phyloP scores from a whole-genome alignment of 1,140 invertebrate genomes.

The Drosophila bocqueti region DNA sequence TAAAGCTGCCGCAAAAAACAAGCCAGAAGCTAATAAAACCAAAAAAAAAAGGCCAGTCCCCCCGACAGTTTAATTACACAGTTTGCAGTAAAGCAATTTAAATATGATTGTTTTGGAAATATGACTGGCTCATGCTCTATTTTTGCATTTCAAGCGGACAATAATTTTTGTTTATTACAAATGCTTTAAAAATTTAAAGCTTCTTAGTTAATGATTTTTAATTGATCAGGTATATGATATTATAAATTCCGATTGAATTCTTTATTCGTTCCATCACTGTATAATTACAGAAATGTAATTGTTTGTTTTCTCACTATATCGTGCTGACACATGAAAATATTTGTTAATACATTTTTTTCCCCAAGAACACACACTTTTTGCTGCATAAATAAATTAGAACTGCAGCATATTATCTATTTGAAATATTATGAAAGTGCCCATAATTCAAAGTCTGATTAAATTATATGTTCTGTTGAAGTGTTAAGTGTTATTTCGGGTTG shows the following conservation, averaged over 20 bases:
- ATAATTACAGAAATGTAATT: neutral
- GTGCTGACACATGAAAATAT: neutral
- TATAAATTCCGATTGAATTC: neutral
- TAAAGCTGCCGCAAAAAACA: conserved; percentile 29
- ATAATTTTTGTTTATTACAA: neutral
- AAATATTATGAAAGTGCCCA: neutral
- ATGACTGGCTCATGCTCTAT: neutral
- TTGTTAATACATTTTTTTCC: neutral
- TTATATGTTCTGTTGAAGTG: neutral
- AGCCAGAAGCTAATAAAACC: conserved; percentile 11
- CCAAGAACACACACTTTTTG: neutral
- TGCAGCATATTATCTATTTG: neutral
- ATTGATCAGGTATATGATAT: neutral
- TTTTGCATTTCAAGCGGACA: neutral
- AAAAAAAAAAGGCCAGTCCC: conserved; percentile 1
- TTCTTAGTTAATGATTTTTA: neutral
- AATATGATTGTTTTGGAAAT: neutral
- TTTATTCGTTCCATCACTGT: neutral
- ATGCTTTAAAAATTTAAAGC: neutral
- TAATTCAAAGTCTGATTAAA: neutral
- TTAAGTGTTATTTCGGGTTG: neutral
- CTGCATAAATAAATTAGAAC: neutral
- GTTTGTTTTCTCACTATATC: neutral
- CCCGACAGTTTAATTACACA: conserved; percentile 34
- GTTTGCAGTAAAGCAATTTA: conserved; percentile 33